phyloP scores from a whole-genome alignment of 2,797 vertebrate genomes.

The Miichthys miiuy region DNA sequence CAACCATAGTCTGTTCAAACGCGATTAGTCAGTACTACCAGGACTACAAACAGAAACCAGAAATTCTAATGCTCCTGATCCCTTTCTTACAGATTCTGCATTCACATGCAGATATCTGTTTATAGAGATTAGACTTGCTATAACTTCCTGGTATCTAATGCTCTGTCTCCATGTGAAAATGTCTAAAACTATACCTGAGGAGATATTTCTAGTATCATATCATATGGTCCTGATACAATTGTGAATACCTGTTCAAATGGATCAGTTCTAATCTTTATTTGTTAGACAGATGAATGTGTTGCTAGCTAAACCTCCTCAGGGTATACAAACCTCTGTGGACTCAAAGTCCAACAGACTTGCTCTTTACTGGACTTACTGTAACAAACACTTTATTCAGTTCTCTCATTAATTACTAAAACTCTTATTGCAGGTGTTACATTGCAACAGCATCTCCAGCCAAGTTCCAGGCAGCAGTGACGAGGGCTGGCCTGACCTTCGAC shows the following conservation, averaged over 20 bases:
- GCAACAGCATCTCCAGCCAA: slow-evolving; percentile 93
- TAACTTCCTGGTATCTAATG: neutral
- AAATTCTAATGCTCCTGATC: too few relatives aligned
- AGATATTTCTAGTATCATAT: too few relatives aligned
- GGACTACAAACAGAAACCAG: too few relatives aligned
- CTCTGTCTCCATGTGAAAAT: neutral
- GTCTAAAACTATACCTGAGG: neutral
- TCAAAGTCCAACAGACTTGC: too few relatives aligned
- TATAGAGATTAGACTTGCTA: neutral
- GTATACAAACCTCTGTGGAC: neutral
- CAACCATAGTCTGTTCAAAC: too few relatives aligned
- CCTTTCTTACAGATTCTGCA: too few relatives aligned
- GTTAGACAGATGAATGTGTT: neutral
- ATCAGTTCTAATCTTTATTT: neutral
- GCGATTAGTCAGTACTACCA: too few relatives aligned
- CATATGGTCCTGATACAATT: neutral
- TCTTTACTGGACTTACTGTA: neutral
- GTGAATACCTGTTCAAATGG: neutral
- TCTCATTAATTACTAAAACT: neutral
- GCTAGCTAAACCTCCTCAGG: neutral
- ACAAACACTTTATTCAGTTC: neutral
- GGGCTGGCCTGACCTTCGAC: slow-evolving; percentile 85
- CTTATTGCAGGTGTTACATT: slow-evolving; percentile 86
- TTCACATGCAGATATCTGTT: too few relatives aligned
- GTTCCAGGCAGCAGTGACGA: slow-evolving; percentile 86